phyloP scores from a whole-genome alignment of 2,888 invertebrate species.

The Tipula confusa region DNA sequence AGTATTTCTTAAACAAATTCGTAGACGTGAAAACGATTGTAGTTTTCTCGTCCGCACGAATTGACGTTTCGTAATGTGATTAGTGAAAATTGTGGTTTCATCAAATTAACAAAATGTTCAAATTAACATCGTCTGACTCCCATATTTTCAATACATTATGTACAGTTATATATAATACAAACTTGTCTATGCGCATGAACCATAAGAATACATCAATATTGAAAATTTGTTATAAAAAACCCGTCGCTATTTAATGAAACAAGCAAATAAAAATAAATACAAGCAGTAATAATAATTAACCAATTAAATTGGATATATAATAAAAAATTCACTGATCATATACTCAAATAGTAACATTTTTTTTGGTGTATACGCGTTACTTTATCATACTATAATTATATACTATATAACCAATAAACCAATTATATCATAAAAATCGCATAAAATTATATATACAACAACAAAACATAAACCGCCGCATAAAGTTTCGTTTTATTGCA shows the following conservation, averaged over 20 bases:
- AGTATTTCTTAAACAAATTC: no score
- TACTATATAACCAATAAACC: neutral
- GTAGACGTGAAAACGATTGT: no score
- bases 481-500: slow-evolving; percentile 3
- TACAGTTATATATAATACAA: neutral
- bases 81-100: no score
- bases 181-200: neutral
- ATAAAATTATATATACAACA: neutral
- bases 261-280: neutral
- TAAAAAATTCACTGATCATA: neutral
- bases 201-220: neutral
- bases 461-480: neutral
- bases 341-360: neutral
- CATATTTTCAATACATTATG: no score
- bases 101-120: no score
- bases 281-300: neutral
- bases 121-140: neutral
- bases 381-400: neutral
- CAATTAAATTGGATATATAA: neutral
- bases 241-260: neutral
- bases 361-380: neutral
- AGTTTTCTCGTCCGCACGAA: no score
- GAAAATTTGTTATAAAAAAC: neutral
- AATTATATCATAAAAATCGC: slow-evolving; percentile 12
- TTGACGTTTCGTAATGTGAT: no score